Conservation (phyloP, 2,888 invertebrate species). For the Hofmannophila pseudospretella region DNA sequence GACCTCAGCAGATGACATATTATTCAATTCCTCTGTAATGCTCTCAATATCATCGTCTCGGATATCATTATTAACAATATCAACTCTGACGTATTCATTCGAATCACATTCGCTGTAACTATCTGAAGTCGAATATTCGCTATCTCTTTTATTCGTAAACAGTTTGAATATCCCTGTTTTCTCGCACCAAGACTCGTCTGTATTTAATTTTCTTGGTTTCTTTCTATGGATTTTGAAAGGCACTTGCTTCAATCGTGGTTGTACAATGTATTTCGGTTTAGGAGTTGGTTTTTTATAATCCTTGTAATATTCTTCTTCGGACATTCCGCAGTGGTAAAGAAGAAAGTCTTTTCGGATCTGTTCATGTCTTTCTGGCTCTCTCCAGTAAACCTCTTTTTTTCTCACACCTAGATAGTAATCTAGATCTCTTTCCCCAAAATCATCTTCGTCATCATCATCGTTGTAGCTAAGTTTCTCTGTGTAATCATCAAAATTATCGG, state of each 20-base stretch:
- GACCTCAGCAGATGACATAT: slow-evolving; percentile 22
- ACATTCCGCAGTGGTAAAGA: slow-evolving; percentile 59
- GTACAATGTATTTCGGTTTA: slow-evolving; percentile 33
- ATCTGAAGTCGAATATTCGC: slow-evolving; percentile 60
- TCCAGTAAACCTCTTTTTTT: slow-evolving; percentile 60
- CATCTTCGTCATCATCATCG: slow-evolving; percentile 33
- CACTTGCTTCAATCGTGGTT: slow-evolving; percentile 59
- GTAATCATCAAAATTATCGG: slow-evolving; percentile 19
- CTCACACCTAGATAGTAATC: slow-evolving; percentile 65
- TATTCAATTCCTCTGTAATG: slow-evolving; percentile 28
- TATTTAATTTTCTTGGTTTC: slow-evolving; percentile 34
- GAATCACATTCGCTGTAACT: slow-evolving; percentile 70
- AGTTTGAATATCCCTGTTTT: slow-evolving; percentile 58
- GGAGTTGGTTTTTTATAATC: slow-evolving; percentile 38
- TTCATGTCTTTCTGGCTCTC: slow-evolving; percentile 58
- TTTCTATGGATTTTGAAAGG: slow-evolving; percentile 67
- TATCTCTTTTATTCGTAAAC: slow-evolving; percentile 53
- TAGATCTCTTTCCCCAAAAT: slow-evolving; percentile 57
- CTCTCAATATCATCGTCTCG: slow-evolving; percentile 20
- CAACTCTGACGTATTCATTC: slow-evolving; percentile 28
- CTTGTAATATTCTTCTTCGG: slow-evolving; percentile 60
- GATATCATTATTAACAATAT: slow-evolving; percentile 6
- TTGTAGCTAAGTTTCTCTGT: slow-evolving; percentile 18
- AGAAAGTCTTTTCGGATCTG: slow-evolving; percentile 65
- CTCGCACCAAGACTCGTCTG: slow-evolving; percentile 62